phyloP scores from a whole-genome alignment of 1,140 invertebrate species.

The Aphis craccivora region DNA sequence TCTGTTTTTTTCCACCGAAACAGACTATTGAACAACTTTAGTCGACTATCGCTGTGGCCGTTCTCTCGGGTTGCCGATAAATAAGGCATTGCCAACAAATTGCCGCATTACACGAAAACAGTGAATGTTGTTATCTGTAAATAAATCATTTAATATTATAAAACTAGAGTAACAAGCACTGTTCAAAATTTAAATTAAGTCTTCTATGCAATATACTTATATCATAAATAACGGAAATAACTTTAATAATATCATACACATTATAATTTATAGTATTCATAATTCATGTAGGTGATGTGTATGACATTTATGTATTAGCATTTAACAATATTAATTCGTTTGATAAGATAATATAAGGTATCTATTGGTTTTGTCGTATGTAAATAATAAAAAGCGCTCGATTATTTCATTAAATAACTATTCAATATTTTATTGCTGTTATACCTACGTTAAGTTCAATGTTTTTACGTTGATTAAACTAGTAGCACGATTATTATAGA shows the following conservation, averaged over 20 bases:
- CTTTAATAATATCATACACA: background rate
- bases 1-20: constrained; percentile 52
- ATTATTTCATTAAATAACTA: background rate
- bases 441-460: background rate
- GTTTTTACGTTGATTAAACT: background rate
- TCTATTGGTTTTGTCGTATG: background rate
- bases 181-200: constrained; percentile 6
- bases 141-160: background rate
- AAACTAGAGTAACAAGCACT: background rate
- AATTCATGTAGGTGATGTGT: background rate
- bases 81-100: constrained; percentile 52
- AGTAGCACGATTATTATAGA: background rate
- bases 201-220: background rate
- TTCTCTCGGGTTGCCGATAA: constrained; percentile 46
- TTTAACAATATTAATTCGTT: constrained; percentile 38
- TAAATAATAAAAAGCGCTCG: background rate
- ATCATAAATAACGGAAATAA: constrained; percentile 12
- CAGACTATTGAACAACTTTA: constrained; percentile 43
- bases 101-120: constrained; percentile 46
- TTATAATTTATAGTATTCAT: background rate
- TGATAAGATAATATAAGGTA: constrained; percentile 36
- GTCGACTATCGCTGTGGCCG: constrained; percentile 36
- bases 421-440: background rate
- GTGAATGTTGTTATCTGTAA: constrained; percentile 37
- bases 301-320: background rate